A percentile compares a stretch with the other conserved stretches of the same genome.
phyloP scores from a whole-genome alignment of 2,797 vertebrate genomes.

The Cossypha caffra region DNA sequence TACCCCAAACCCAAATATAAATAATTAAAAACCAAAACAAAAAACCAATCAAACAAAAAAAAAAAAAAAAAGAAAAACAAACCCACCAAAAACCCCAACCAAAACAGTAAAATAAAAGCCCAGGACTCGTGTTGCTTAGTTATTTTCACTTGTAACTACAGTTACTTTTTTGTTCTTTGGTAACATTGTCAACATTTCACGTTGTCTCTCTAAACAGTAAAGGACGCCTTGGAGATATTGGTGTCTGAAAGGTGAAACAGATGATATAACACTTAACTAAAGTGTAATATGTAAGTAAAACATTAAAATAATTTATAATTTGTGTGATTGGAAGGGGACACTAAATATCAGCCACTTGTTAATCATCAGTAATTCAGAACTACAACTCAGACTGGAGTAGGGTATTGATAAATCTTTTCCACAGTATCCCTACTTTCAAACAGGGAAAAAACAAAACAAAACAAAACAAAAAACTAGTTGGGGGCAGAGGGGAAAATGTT shows the following conservation, averaged over 20 bases:
- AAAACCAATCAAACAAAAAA: neutral
- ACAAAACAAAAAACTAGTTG: too few species aligned
- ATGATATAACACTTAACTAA: neutral
- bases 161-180: neutral
- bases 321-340: neutral
- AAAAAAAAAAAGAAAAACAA: neutral
- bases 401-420: neutral
- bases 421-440: neutral
- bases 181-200: neutral
- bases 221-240: neutral
- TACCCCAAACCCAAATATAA: neutral
- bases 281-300: neutral
- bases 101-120: fast-evolving
- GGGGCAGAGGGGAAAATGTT: fast-evolving
- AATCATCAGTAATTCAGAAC: neutral
- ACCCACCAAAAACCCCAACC: neutral
- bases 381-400: neutral
- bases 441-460: fast-evolving
- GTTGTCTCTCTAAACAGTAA: neutral
- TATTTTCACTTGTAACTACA: neutral
- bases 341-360: neutral
- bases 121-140: neutral
- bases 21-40: too few species aligned
- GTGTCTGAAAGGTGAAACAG: neutral
- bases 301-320: neutral